Percentiles rank a stretch among this genome's conserved stretches.
phyloP scores from a whole-genome alignment of 2,797 vertebrate species.

The Odontamblyopus lacepedii region DNA sequence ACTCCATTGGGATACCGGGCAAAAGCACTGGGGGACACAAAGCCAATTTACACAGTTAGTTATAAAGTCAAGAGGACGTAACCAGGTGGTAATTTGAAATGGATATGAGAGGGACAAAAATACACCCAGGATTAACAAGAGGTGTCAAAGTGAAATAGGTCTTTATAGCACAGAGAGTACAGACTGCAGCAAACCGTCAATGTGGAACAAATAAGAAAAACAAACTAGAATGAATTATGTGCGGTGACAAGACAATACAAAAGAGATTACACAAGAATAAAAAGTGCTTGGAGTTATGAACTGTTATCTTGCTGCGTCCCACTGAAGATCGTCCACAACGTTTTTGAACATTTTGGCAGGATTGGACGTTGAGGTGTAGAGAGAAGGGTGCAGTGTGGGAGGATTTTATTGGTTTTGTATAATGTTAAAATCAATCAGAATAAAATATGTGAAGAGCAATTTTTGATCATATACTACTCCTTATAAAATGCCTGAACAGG shows the following conservation, averaged over 20 bases:
- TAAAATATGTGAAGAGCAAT: no score
- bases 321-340: no score
- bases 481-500: no score
- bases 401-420: no score
- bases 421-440: no score
- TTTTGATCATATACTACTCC: no score
- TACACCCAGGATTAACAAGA: conserved; percentile 13
- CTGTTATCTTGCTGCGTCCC: no score
- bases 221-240: not conserved
- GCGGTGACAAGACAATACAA: not conserved
- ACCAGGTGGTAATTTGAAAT: conserved; percentile 4
- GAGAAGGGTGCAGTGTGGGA: no score
- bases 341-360: no score
- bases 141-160: not conserved
- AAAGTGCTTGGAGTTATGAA: not conserved
- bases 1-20: conserved; percentile 95
- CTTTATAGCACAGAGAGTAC: not conserved
- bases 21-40: conserved; percentile 83
- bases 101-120: not conserved
- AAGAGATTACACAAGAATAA: not conserved
- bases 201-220: not conserved
- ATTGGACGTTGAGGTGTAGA: no score
- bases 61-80: not conserved
- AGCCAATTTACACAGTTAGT: not conserved
- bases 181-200: not conserved